phyloP scores from a whole-genome alignment of 2,888 invertebrate genomes.

The Branchipolynoe longqiensis region DNA sequence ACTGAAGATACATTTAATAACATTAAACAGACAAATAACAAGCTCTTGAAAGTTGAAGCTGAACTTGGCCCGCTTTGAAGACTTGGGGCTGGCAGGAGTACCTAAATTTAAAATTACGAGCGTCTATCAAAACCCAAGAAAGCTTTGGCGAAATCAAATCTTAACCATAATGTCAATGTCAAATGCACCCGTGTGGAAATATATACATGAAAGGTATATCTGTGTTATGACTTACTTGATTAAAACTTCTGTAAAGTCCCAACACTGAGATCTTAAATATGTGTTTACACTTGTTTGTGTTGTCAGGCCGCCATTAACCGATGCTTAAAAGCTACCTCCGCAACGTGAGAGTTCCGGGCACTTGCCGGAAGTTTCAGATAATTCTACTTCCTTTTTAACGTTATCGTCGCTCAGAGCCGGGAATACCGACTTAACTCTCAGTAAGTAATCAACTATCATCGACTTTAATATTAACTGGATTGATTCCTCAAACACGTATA shows the following conservation, averaged over 20 bases:
- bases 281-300: constrained; percentile 62
- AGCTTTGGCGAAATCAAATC: no score
- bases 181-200: no score
- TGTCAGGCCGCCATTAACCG: constrained; percentile 68
- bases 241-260: background rate
- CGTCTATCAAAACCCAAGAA: no score
- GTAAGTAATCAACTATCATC: constrained; percentile 57
- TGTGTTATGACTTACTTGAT: background rate
- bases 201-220: background rate
- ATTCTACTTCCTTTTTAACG: constrained; percentile 58
- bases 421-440: background rate
- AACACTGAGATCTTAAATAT: background rate
- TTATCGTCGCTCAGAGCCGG: constrained; percentile 34
- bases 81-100: no score
- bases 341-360: constrained; percentile 60
- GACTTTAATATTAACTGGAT: background rate
- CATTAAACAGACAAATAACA: no score
- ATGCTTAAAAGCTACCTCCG: constrained; percentile 61
- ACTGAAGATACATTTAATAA: no score
- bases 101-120: no score
- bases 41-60: no score
- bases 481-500: background rate
- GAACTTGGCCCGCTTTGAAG: no score
- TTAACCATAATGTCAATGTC: no score
- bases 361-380: constrained; percentile 53